Conservation (phyloP, 2,797 vertebrate species). For the Sternarchorhynchus goeldii region DNA sequence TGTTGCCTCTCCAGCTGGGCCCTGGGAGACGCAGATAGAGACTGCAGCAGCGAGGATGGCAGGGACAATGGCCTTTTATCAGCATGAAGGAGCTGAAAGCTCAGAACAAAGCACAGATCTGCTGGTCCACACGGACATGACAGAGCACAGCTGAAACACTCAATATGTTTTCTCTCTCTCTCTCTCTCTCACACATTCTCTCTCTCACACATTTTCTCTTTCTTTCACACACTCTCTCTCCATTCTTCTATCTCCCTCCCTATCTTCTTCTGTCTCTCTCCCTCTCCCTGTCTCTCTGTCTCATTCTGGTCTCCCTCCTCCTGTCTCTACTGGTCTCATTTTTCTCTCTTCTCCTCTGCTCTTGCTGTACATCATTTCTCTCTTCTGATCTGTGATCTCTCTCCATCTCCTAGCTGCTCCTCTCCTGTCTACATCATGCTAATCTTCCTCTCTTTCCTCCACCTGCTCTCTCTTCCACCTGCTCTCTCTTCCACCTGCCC, state of each 20-base stretch:
- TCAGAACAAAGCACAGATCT: slow-evolving; percentile 60
- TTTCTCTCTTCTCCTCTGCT: slow-evolving; percentile 13
- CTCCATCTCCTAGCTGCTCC: neutral
- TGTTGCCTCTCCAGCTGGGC: too few relatives aligned
- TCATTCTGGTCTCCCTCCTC: neutral
- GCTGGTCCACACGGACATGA: slow-evolving; percentile 59
- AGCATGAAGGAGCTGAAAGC: slow-evolving; percentile 58
- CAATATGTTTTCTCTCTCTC: slow-evolving; percentile 20
- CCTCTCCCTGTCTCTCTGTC: neutral
- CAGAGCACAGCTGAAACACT: slow-evolving; percentile 29
- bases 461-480: slow-evolving; percentile 3
- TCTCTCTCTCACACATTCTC: neutral
- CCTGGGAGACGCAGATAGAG: too few relatives aligned
- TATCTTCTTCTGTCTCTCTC: slow-evolving; percentile 31
- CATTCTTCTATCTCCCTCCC: neutral
- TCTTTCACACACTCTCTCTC: neutral
- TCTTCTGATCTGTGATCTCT: slow-evolving; percentile 3
- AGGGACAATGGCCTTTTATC: slow-evolving; percentile 45
- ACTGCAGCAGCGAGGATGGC: neutral
- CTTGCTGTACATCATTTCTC: neutral
- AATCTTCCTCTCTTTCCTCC: neutral
- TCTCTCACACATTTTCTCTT: neutral
- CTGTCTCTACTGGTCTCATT: neutral
- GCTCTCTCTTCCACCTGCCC: slow-evolving; percentile 1
- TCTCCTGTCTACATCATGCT: slow-evolving; percentile 8